phyloP scores from a whole-genome alignment of 2,888 invertebrate species.

The Drosophila paucipuncta region DNA sequence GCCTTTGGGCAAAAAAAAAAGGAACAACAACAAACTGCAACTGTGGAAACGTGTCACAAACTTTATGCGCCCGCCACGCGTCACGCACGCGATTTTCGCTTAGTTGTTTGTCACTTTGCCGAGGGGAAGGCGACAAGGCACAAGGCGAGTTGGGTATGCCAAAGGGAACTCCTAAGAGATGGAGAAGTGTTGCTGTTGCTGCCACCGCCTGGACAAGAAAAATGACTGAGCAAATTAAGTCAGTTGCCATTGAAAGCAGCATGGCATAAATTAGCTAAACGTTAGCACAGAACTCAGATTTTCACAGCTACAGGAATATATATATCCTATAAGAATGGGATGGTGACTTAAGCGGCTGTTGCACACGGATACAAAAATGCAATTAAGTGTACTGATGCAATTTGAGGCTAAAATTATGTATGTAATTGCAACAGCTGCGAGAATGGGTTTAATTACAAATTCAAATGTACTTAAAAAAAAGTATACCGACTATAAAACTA shows the following conservation, averaged over 20 bases:
- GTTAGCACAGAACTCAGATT: slow-evolving; percentile 50
- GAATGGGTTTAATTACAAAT: not conserved
- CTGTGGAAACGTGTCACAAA: slow-evolving; percentile 78
- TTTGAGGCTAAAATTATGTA: not conserved
- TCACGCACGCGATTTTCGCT: slow-evolving; percentile 80
- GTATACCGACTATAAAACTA: too few relatives aligned
- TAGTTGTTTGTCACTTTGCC: slow-evolving; percentile 77
- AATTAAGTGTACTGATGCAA: not conserved
- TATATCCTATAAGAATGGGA: not conserved
- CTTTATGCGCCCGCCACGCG: slow-evolving; percentile 77
- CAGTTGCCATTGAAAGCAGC: slow-evolving; percentile 59
- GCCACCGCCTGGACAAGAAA: slow-evolving; percentile 63
- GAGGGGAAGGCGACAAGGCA: slow-evolving; percentile 4
- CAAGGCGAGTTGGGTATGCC: not conserved
- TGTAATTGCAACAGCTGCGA: not conserved
- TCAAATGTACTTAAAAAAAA: not conserved
- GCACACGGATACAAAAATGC: not conserved
- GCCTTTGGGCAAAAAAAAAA: slow-evolving; percentile 39
- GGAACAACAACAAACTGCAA: slow-evolving; percentile 60
- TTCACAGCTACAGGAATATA: not conserved
- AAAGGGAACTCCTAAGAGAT: slow-evolving; percentile 9
- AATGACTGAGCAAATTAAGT: slow-evolving; percentile 72
- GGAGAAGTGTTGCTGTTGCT: slow-evolving; percentile 20
- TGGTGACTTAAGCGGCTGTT: not conserved
- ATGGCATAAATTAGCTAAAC: slow-evolving; percentile 64